Evolutionary conservation across 2,888 invertebrate species (phyloP), one percentile per base, ranked within the genome.

Genomic region (Drosophila kokeensis): DNA sequence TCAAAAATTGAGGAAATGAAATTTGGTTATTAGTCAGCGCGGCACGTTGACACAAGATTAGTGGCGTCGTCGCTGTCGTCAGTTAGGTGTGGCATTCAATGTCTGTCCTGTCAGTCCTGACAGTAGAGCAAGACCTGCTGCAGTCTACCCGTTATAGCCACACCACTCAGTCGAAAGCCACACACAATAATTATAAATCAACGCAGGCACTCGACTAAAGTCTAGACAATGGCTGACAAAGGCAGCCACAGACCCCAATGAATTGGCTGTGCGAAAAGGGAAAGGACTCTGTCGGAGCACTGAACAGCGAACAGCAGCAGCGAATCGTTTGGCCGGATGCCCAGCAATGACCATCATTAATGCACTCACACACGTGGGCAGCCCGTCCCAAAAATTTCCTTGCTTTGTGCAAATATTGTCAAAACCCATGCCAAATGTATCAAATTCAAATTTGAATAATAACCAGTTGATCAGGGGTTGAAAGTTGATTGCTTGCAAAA

Each of bases 1-100:
- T 84, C 89, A 84, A 88, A 87, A 85, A 85, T 85, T 87, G 84
- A 87, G 84, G 88, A 87, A 87, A 85, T 83, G 77, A 85, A 85
- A 87, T 85, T 85, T 87, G 88, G 88, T 83, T 85, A 85, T 87
- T 85, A 85, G 86, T 85, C 84, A 85, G 67, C 88, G 77, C 65
- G 66, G 77, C 73, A 81, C 73, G 83, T 73, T 84, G 79, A 69
- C 73, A 69, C 24, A 70, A 64, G 58, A 62, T 52, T 32, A 11
- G 34, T 49, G 32, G 45, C 53, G 18, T 34, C 24, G 42, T 63
- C 60, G 27, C 61, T 34, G 10, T 52, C 48, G 24, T 3, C 62
- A 36, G 54, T 38, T 67, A 81, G 88, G 86, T 85, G 86, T 81
- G 84, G 72, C 85, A 45, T 24, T 24, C 8, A 55, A 55, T 38